Evolutionary conservation across 1,140 invertebrate genomes (phyloP), one percentile per base, ranked within the genome.

Genomic region (Drosophila varians): DNA sequence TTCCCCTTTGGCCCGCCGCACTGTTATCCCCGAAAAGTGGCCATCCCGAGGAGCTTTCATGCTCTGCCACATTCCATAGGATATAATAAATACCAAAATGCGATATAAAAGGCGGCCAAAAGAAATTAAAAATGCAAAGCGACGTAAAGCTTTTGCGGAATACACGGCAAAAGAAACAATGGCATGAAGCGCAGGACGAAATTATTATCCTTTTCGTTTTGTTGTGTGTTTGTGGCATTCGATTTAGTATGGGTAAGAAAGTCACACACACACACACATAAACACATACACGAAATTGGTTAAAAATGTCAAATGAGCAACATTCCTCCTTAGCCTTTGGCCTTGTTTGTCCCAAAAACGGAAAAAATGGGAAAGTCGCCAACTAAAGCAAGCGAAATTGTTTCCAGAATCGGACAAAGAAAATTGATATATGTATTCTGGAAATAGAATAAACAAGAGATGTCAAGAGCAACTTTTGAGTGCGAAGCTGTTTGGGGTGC

Each of bases 51-150:
- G 46, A 48, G 46, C 34, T 52, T 36, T 19, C 16, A 40, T 61
- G 56, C 43, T 49, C 38, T 57, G 57, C 38, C 74, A 58, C 78
- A 83, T 82, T 83, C 69, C 78, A 74, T 74, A 61, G 55, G 66
- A 77, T 82, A 69, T 26, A 77, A 82, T 70, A 73, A 82, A 82
- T 82, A 58, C 77, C 42, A 51, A 83, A 83, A 74, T 83, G 58
- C 62, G 73, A 82, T 82, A 70, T 77, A 82, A 21, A 52, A 72
- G 9, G 28, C 38, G 28, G 40, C 28, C 55, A 42, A 52, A 74
- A 61, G 58, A 83, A 82, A 82, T 82, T 82, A 77, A 77, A 82
- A 82, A 77, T 77, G 57, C 58, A 77, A 66, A 53, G 58, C 28
- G 53, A 66, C 51, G 55, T 55, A 58, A 72, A 54, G 60, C 73